These are phyloP conservation scores for Heteractis magnifica DNA, from an alignment of 92 coral and sea anemone genomes.

Conservation along the genomic window DNA sequence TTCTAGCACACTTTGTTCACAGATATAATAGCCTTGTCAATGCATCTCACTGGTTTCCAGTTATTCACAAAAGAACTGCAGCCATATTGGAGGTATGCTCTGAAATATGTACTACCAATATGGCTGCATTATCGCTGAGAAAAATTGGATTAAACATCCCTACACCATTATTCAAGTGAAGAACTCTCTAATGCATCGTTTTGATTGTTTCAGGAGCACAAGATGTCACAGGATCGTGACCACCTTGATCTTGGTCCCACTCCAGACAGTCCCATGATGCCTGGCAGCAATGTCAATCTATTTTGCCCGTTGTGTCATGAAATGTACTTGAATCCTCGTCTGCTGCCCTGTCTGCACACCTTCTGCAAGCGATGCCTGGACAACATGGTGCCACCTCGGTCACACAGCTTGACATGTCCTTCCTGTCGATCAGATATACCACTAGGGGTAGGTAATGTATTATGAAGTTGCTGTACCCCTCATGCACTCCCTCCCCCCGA, in stretches of 20 bases:
- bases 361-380: conserved; percentile 96
- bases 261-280: conserved; percentile 65
- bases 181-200: neutral
- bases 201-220: conserved; percentile 64
- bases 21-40: no score
- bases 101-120: neutral
- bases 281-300: conserved; percentile 79
- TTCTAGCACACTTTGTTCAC: no score
- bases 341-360: conserved; percentile 93
- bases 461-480: no score
- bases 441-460: conserved; percentile 58
- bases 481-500: no score
- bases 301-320: conserved; percentile 87
- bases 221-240: conserved; percentile 80
- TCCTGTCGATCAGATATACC: conserved; percentile 85
- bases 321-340: conserved; percentile 84
- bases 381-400: conserved; percentile 90
- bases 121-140: neutral
- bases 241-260: conserved; percentile 77
- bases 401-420: conserved; percentile 80
- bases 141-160: neutral
- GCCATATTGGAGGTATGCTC: neutral
- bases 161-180: neutral
- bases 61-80: no score
- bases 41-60: no score